A percentile compares a stretch with the other conserved stretches of the same genome.
phyloP scores from a whole-genome alignment of 1,140 invertebrate species.

The Condylostylus longicornis region DNA sequence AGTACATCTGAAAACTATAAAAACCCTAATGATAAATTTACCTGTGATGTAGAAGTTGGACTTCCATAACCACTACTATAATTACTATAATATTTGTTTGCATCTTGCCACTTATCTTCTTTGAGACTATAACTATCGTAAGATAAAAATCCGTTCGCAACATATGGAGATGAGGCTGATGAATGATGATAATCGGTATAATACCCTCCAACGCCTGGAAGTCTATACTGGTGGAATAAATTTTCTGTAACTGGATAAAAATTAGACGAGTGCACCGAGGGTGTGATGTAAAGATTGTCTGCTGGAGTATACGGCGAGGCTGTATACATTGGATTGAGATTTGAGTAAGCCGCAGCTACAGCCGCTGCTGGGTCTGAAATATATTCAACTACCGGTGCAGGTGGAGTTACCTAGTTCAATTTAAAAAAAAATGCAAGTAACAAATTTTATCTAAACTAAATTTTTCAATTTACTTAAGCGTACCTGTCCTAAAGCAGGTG shows the following conservation, averaged over 20 bases:
- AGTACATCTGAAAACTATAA: background rate
- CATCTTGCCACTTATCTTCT: conserved; percentile 31
- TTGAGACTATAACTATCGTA: conserved; percentile 31
- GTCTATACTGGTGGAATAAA: conserved; percentile 70
- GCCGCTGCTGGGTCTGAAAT: conserved; percentile 50
- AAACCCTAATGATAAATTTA: conserved; percentile 8
- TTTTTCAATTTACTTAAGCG: conserved; percentile 20
- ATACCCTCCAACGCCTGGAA: conserved; percentile 52
- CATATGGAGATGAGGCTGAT: conserved; percentile 37
- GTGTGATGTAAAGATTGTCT: conserved; percentile 53
- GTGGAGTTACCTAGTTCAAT: conserved; percentile 23
- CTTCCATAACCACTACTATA: conserved; percentile 29
- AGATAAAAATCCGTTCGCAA: conserved; percentile 61
- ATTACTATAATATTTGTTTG: conserved; percentile 29
- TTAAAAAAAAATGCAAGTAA: background rate
- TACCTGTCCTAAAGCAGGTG: conserved; percentile 31
- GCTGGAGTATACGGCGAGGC: conserved; percentile 38
- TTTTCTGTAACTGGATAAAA: conserved; percentile 71
- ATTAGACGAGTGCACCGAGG: conserved; percentile 45
- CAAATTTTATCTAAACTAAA: background rate
- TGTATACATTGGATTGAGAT: conserved; percentile 67
- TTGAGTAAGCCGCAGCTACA: conserved; percentile 61
- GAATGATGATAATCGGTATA: conserved; percentile 63
- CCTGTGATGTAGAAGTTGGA: conserved; percentile 30
- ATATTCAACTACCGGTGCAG: conserved; percentile 45